These are phyloP conservation scores for Anthoscopus minutus DNA, from an alignment of 2,113 vertebrate genomes.

Conservation along the genomic window DNA sequence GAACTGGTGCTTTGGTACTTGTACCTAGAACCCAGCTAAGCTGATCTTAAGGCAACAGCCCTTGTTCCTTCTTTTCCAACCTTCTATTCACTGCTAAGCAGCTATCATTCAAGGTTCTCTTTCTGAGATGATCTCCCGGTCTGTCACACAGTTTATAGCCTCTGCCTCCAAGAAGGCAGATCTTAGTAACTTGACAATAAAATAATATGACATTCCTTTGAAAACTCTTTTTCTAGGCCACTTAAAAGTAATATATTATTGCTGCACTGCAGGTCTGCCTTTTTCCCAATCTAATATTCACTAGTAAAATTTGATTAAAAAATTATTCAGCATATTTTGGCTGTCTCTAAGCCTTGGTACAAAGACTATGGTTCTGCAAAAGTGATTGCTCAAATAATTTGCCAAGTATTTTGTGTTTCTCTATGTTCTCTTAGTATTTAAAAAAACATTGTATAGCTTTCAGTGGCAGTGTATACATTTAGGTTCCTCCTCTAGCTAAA, in stretches of 20 bases:
- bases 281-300: neutral
- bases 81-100: neutral
- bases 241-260: neutral
- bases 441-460: neutral
- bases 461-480: neutral
- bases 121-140: neutral
- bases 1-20: neutral
- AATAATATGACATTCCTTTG: neutral
- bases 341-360: neutral
- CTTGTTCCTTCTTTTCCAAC: neutral
- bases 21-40: neutral
- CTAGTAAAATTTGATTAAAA: neutral
- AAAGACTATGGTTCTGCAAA: neutral
- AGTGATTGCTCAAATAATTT: neutral
- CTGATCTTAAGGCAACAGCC: neutral
- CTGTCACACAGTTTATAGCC: neutral
- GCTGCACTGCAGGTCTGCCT: neutral
- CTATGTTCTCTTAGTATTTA: neutral
- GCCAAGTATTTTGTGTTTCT: neutral
- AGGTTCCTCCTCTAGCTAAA: neutral
- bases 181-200: neutral
- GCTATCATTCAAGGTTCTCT: neutral
- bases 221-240: neutral
- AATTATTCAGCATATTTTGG: neutral
- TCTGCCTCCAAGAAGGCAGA: neutral